Base-by-base conservation (phyloP, 2,888 invertebrate genomes). In the Halocaridina rubra region DNA sequence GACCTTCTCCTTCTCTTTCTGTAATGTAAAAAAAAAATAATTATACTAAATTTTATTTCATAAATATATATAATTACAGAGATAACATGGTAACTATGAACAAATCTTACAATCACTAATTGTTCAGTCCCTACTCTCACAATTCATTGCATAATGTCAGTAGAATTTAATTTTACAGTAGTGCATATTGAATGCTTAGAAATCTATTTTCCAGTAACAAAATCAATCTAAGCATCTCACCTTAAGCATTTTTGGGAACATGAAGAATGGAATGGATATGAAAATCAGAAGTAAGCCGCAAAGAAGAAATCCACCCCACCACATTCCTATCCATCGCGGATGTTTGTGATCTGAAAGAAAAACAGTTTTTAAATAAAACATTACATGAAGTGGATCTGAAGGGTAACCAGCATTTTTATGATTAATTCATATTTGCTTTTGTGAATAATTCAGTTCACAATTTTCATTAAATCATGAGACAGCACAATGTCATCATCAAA, bases 281-380 rank as follows among this genome's bases (percentile, higher is more conserved):
- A 97, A 91, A 86, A 97, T 94, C 3, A 98, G 93, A 0, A 97
- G 93, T 53, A 96, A 92, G 4, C 98, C 97, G 90, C 96, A 96
- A n/a, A 98, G 93, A 75, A 98, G 92, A 91, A 97, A 98, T 16
- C 98, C 98, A 53, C 96, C 96, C 97, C 97, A 97, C 97, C 97
- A 97, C 95, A 97, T 96, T 86, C 97, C 97, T 24, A 97, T 95
- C 96, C 96, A 96, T 88, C 95, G 93, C 88, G 95, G 94, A 91
- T 96, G 96, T 30, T 94, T 95, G 2, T 96, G 94, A 92, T 94
- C 96, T 95, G 90, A 33, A 77, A 61, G 7, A 33, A 75, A 75
- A n/a, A 24, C 27, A 8, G 13, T 16, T 39, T 67, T 67, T 5
- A 10, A 27, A 67, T 7, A 5, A 3, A 67, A 22, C 3, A 3